Conservation (phyloP, 2,797 vertebrate genomes). For the Xenopus petersii region DNA sequence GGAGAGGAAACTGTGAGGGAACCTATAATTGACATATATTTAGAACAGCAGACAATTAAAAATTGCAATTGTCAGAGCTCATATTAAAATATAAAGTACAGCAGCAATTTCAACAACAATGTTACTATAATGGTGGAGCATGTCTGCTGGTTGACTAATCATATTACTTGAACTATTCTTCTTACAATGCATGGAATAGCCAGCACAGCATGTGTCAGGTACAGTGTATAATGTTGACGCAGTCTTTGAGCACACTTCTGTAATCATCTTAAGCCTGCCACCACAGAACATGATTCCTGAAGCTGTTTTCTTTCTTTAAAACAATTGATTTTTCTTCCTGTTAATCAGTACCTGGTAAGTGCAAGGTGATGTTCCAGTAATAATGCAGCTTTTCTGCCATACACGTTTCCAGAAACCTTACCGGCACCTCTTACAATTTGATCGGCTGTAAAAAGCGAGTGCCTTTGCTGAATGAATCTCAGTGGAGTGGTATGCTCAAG, state of each 20-base stretch:
- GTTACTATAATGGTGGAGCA: background rate
- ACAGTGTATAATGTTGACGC: background rate
- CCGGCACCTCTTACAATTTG: conserved; percentile 22
- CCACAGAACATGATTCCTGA: background rate
- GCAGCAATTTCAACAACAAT: too few species aligned
- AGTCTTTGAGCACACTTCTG: conserved; percentile 2
- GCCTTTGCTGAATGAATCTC: conserved; percentile 30
- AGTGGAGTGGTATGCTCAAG: conserved; percentile 24
- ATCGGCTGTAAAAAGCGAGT: conserved; percentile 16
- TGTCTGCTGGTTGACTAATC: conserved; percentile 4
- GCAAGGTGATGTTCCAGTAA: conserved; percentile 29
- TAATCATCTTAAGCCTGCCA: background rate
- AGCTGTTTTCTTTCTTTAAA: conserved; percentile 9
- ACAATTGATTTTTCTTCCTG: conserved; percentile 29
- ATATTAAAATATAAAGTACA: too few species aligned
- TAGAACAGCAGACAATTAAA: too few species aligned
- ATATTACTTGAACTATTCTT: conserved; percentile 6
- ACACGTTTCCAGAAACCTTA: conserved; percentile 17
- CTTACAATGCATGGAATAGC: background rate
- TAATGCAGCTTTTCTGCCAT: conserved; percentile 14
- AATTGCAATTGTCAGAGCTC: too few species aligned
- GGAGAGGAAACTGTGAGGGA: too few species aligned
- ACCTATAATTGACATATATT: too few species aligned
- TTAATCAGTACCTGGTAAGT: conserved; percentile 31
- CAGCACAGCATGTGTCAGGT: background rate